Base-by-base conservation (phyloP, 2,113 vertebrate species). In the Leptocoma aspasia region DNA sequence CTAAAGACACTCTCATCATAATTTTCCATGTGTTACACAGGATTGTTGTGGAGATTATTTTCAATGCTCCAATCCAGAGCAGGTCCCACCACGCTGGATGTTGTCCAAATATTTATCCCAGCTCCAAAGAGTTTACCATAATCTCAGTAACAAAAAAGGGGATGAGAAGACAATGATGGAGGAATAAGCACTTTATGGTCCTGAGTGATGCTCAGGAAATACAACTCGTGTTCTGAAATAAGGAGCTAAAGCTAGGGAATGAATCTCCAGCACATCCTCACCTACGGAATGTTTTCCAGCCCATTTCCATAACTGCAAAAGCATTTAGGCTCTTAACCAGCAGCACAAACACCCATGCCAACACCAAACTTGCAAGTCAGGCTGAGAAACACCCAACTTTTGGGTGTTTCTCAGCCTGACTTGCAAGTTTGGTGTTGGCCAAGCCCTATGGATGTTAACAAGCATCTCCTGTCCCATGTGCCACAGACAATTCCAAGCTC, bases 401-500 rank as follows among this genome's bases (percentile, higher is more conserved):
- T 63, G 30, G 61, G 16, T 18, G 75, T 6, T 64, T 79, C 85
- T 50, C 73, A 66, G 47, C 26, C 47, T 77, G 76, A 35, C 21
- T 30, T 44, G 59, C 47, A 31, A 12, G 44, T 15, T 92, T 37
- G 5, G 49, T 27, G 76, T 30, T 68, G 80, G 80, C 31, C 27
- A 10, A 82, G 56, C 4, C 71, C 71, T 2, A 3, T 0, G 1
- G 41, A 7, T 35, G 47, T 26, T 15, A 20, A 47, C 0, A 17
- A 52, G 71, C 5, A 13, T 26, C 33, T 47, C 45, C 45, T 47
- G 27, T 15, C 50, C 64, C 4, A 6, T 0, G 10, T 10, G 65
- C 47, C 12, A 16, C 23, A 4, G 35, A 6, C 9, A 33, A 13
- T 42, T 24, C 90, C 41, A 13, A 52, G 22, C 23, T 33, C 10